phyloP scores from a whole-genome alignment of 2,888 invertebrate species.

The Melinaea marsaeus region DNA sequence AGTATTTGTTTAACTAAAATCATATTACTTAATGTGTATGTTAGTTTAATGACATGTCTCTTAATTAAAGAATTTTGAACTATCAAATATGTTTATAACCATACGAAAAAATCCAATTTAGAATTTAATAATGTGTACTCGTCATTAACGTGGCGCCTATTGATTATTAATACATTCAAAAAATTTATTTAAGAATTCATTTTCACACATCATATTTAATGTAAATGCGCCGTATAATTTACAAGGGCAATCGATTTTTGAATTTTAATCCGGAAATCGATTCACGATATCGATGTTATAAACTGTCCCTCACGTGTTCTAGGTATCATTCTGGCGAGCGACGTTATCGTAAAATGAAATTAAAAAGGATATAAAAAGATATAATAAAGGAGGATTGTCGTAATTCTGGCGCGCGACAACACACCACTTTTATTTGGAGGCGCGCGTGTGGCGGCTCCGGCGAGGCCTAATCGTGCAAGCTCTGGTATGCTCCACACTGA shows the following conservation, averaged over 20 bases:
- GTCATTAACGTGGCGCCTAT: slow-evolving; percentile 8
- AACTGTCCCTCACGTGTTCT: slow-evolving; percentile 10
- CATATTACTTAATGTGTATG: too few species aligned
- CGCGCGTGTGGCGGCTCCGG: slow-evolving; percentile 59
- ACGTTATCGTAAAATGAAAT: slow-evolving; percentile 75
- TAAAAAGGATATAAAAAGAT: slow-evolving; percentile 74
- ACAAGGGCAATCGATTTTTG: slow-evolving; percentile 16
- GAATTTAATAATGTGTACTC: neutral
- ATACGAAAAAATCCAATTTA: neutral
- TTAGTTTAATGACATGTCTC: too few species aligned
- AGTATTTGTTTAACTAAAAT: too few species aligned
- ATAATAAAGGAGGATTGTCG: slow-evolving; percentile 73
- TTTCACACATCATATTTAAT: slow-evolving; percentile 21
- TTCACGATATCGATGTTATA: slow-evolving; percentile 9
- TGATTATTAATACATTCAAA: slow-evolving; percentile 18
- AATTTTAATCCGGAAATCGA: slow-evolving; percentile 12
- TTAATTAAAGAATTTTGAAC: too few species aligned
- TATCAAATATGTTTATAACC: neutral
- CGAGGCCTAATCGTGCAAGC: slow-evolving; percentile 64
- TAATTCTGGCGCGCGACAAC: slow-evolving; percentile 76
- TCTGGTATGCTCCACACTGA: slow-evolving; percentile 46
- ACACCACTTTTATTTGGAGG: slow-evolving; percentile 71
- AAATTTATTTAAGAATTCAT: slow-evolving; percentile 12
- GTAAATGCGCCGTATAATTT: slow-evolving; percentile 20
- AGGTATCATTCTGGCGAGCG: slow-evolving; percentile 43